Conservation (phyloP, 2,113 vertebrate genomes). For the Struthio camelus region DNA sequence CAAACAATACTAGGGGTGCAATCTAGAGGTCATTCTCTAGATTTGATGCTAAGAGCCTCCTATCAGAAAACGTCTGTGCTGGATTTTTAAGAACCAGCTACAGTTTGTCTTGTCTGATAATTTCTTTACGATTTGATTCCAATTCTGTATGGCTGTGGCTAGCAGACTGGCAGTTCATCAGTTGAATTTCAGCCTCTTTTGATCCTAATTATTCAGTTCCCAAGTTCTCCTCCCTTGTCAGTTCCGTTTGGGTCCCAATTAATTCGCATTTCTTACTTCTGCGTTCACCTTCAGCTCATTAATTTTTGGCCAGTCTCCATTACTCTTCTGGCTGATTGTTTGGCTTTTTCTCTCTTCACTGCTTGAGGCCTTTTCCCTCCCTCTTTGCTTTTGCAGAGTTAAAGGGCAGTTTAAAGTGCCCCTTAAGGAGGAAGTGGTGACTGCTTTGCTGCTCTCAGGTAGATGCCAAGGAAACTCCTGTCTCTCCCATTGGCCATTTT, state of each 20-base stretch:
- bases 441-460: background rate
- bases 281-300: conserved; percentile 6
- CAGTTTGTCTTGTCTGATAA: background rate
- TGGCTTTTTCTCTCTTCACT: background rate
- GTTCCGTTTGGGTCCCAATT: conserved; percentile 11
- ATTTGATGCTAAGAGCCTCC: background rate
- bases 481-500: background rate
- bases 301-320: background rate
- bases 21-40: background rate
- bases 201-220: background rate
- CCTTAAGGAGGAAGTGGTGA: background rate
- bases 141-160: background rate
- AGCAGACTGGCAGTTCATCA: background rate
- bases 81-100: background rate
- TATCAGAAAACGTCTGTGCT: background rate
- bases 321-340: background rate
- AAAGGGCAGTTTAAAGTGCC: background rate
- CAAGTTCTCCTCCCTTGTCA: background rate
- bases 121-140: background rate
- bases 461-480: background rate
- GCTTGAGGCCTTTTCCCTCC: background rate
- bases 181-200: background rate
- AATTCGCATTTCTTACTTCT: background rate
- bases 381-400: background rate
- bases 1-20: background rate